These are phyloP conservation scores for Polia nebulosa DNA, from an alignment of 2,888 invertebrate species.

Conservation along the genomic window DNA sequence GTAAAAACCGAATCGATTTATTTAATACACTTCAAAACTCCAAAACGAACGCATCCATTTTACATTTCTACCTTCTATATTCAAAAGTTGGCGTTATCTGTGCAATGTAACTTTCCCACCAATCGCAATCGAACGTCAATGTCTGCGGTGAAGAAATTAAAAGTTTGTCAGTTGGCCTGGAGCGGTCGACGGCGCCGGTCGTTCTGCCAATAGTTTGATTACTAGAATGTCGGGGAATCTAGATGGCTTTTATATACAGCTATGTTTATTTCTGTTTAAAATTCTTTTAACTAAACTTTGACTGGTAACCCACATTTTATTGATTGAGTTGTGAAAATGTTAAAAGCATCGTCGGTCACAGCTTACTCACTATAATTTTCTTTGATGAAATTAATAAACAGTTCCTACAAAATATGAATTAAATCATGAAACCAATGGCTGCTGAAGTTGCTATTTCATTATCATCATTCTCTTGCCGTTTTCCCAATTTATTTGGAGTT, in stretches of 20 bases:
- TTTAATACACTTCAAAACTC: conserved; percentile 68
- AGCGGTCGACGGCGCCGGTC: conserved; percentile 83
- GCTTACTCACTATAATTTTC: no score
- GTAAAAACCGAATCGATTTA: conserved; percentile 61
- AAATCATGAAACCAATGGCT: neutral
- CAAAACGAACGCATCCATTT: conserved; percentile 76
- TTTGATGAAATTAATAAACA: neutral
- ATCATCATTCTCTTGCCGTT: no score
- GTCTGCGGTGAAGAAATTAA: conserved; percentile 88
- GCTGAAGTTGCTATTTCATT: neutral
- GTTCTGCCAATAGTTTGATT: conserved; percentile 75
- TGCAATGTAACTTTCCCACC: conserved; percentile 88
- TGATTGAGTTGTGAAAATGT: conserved; percentile 10
- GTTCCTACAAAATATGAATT: neutral
- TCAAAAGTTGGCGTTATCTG: conserved; percentile 83
- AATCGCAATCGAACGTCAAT: conserved; percentile 87
- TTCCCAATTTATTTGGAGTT: no score
- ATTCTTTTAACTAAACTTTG: neutral
- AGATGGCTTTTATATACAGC: conserved; percentile 44
- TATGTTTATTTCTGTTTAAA: conserved; percentile 24
- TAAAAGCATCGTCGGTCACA: neutral
- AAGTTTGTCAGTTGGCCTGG: conserved; percentile 87
- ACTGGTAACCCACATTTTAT: conserved; percentile 2
- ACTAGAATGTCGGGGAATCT: conserved; percentile 66
- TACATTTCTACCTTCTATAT: conserved; percentile 77